Percentiles rank a stretch among this genome's conserved stretches.
Evolutionary conservation across 2,888 invertebrate genomes (phyloP).

Genomic region (Brachyopa scutellaris): DNA sequence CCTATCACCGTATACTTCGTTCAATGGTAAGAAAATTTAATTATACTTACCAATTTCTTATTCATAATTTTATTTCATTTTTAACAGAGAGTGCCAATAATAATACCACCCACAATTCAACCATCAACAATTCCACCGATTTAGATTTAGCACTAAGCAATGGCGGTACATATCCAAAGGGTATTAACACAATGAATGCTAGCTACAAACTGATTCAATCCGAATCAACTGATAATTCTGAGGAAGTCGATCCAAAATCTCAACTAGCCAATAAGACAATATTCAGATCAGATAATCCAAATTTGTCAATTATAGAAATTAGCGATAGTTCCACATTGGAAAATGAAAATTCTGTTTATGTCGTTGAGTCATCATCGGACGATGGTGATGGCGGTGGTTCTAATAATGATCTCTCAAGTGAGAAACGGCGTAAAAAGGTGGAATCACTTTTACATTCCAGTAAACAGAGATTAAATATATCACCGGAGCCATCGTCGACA

Average conservation of each 20-base stretch:
- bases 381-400: constrained; percentile 74
- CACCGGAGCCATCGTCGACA: constrained; percentile 78
- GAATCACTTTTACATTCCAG: constrained; percentile 79
- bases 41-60: neutral
- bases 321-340: constrained; percentile 79
- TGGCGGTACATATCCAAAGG: constrained; percentile 64
- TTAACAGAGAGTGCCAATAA: constrained; percentile 77
- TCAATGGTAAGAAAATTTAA: constrained; percentile 76
- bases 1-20: constrained; percentile 76
- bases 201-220: constrained; percentile 78
- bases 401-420: constrained; percentile 61
- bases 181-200: constrained; percentile 74
- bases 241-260: constrained; percentile 81
- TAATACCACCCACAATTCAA: constrained; percentile 71
- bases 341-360: constrained; percentile 77
- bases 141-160: constrained; percentile 75
- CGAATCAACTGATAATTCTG: constrained; percentile 79
- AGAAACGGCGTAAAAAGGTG: constrained; percentile 79
- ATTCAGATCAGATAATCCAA: constrained; percentile 81
- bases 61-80: constrained; percentile 7
- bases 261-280: constrained; percentile 81
- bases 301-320: constrained; percentile 82
- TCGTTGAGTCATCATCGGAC: constrained; percentile 78
- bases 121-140: constrained; percentile 75
- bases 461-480: constrained; percentile 79